A percentile compares a stretch with the other conserved stretches of the same genome.
phyloP scores from a whole-genome alignment of 30 jellyfish, hydroid and myxozoan genomes.

The Pseudorhiza aurosa region DNA sequence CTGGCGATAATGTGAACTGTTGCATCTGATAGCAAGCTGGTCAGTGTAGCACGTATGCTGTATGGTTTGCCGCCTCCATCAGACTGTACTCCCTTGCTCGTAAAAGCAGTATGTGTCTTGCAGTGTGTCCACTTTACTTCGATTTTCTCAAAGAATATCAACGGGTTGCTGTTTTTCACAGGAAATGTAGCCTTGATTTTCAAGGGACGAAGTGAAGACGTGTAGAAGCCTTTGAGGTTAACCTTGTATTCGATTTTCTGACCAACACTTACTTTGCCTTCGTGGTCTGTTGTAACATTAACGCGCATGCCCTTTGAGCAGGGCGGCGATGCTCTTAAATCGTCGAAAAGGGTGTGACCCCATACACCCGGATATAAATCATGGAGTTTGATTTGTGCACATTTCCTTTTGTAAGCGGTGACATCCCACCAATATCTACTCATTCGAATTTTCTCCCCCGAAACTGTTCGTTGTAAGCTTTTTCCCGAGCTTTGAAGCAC shows the following conservation, averaged over 20 bases:
- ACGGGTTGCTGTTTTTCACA: neutral
- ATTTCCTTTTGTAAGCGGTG: constrained; percentile 13
- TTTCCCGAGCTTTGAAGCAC: neutral
- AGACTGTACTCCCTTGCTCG: neutral
- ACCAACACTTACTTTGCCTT: constrained; percentile 1
- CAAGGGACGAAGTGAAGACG: constrained; percentile 24
- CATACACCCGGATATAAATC: constrained; percentile 19
- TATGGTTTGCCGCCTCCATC: neutral
- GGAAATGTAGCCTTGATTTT: constrained; percentile 5
- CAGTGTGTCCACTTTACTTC: constrained; percentile 2
- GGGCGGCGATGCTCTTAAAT: constrained; percentile 49
- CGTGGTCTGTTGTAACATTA: neutral
- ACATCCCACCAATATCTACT: constrained; percentile 70
- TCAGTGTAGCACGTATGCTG: neutral
- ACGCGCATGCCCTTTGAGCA: constrained; percentile 42
- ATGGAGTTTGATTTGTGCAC: constrained; percentile 32
- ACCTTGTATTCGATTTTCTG: neutral
- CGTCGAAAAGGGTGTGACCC: constrained; percentile 41
- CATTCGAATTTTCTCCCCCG: neutral
- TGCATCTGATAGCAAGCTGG: constrained; percentile 31
- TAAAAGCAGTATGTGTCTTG: neutral
- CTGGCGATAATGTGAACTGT: constrained; percentile 11
- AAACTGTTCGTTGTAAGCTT: neutral
- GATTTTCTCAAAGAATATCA: neutral
- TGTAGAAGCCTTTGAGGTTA: constrained; percentile 21